phyloP scores from a whole-genome alignment of 1,140 invertebrate genomes.

The Oedothorax gibbosus region DNA sequence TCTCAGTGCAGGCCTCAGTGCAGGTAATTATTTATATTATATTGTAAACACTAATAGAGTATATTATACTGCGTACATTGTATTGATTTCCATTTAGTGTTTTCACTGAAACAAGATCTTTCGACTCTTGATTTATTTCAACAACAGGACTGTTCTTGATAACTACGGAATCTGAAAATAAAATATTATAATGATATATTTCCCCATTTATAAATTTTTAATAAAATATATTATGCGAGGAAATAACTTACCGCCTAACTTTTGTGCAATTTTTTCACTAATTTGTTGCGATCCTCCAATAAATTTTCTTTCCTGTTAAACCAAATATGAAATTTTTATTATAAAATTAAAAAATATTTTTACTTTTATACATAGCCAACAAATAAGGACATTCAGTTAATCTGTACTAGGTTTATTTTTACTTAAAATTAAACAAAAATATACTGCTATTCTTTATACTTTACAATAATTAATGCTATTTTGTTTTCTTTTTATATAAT shows the following conservation, averaged over 20 bases:
- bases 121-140: slow-evolving; percentile 41
- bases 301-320: slow-evolving; percentile 68
- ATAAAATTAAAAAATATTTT: too few relatives aligned
- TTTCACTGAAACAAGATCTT: slow-evolving; percentile 61
- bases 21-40: too few relatives aligned
- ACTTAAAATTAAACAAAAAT: too few relatives aligned
- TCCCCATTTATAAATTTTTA: not conserved
- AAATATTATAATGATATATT: not conserved
- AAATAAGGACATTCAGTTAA: too few relatives aligned
- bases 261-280: slow-evolving; percentile 66
- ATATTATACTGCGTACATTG: slow-evolving; percentile 38
- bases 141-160: slow-evolving; percentile 40
- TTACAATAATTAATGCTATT: too few relatives aligned
- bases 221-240: not conserved
- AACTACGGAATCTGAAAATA: slow-evolving; percentile 8
- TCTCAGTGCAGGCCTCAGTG: too few relatives aligned
- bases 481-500: too few relatives aligned
- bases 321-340: not conserved
- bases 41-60: too few relatives aligned
- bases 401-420: too few relatives aligned
- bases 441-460: too few relatives aligned
- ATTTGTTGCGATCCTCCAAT: slow-evolving; percentile 68
- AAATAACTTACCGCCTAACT: slow-evolving; percentile 62
- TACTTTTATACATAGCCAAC: too few relatives aligned
- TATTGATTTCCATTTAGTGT: slow-evolving; percentile 62